These are phyloP conservation scores for Molanna angustata DNA, from an alignment of 2,888 invertebrate species.

Conservation along the genomic window DNA sequence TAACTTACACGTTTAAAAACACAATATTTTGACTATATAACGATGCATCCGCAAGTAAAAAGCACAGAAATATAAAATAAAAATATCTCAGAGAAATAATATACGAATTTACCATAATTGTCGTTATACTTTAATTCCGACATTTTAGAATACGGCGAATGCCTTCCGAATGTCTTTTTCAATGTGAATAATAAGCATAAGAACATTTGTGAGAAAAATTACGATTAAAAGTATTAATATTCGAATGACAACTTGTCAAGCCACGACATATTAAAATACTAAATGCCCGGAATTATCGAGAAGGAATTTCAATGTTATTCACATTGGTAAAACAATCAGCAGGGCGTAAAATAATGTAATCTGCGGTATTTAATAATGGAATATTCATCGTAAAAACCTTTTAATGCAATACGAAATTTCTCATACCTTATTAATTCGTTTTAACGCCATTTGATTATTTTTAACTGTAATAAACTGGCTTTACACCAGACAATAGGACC, in stretches of 20 bases:
- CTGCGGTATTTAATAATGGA: slow-evolving; percentile 36
- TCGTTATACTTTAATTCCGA: slow-evolving; percentile 45
- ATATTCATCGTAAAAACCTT: slow-evolving; percentile 26
- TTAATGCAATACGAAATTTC: slow-evolving; percentile 8
- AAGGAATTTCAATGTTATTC: slow-evolving; percentile 62
- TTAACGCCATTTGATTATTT: slow-evolving; percentile 87
- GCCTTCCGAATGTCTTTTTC: slow-evolving; percentile 48
- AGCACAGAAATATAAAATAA: background rate
- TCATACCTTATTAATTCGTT: slow-evolving; percentile 94
- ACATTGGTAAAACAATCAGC: slow-evolving; percentile 64
- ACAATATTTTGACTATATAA: slow-evolving; percentile 3
- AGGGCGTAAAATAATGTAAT: slow-evolving; percentile 47
- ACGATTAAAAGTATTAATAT: slow-evolving; percentile 1
- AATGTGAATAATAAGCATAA: slow-evolving; percentile 35
- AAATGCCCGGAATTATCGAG: slow-evolving; percentile 47
- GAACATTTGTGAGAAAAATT: background rate
- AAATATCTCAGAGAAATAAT: slow-evolving; percentile 13
- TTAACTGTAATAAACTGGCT: slow-evolving; percentile 71
- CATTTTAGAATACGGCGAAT: slow-evolving; percentile 58
- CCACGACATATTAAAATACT: slow-evolving; percentile 22
- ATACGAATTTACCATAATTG: slow-evolving; percentile 22
- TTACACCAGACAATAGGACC: slow-evolving; percentile 79
- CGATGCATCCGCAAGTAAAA: background rate
- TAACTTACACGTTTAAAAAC: slow-evolving; percentile 15
- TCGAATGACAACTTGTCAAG: slow-evolving; percentile 18